phyloP scores from a whole-genome alignment of 2,113 vertebrate genomes.

The Gopherus flavomarginatus region DNA sequence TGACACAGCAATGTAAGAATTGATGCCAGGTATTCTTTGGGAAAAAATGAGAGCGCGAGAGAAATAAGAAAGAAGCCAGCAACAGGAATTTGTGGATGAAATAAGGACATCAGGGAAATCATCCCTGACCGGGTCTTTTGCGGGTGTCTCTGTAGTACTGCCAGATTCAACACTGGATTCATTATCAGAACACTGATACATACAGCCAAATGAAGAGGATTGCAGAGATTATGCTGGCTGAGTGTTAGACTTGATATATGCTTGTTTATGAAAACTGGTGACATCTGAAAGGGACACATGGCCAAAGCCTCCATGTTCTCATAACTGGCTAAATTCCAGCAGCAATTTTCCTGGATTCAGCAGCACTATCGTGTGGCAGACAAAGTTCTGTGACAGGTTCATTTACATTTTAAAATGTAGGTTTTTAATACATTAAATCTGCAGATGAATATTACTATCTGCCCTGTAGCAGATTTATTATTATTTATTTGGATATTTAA shows the following conservation, averaged over 20 bases:
- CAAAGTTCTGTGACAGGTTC: not conserved
- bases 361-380: not conserved
- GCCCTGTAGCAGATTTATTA: conserved; percentile 7
- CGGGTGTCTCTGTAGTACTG: not conserved
- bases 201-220: rapidly evolving
- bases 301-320: not conserved
- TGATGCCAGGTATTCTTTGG: not conserved
- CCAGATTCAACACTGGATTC: not conserved
- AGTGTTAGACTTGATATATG: not conserved
- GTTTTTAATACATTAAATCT: conserved; percentile 35
- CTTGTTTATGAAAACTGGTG: not conserved
- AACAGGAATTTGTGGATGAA: not conserved
- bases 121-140: not conserved
- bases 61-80: not conserved
- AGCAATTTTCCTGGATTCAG: not conserved
- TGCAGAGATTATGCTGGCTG: not conserved
- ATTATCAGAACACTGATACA: not conserved
- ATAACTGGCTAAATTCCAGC: not conserved
- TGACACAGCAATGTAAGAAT: not conserved
- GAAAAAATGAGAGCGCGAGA: not conserved
- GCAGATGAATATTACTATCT: conserved; percentile 27
- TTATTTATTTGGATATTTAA: conserved; percentile 56
- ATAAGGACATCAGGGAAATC: rapidly evolving
- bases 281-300: not conserved
- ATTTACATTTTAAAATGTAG: conserved; percentile 21